Base-by-base conservation (phyloP, 2,797 vertebrate species). In the Loris lydekkerianus region DNA sequence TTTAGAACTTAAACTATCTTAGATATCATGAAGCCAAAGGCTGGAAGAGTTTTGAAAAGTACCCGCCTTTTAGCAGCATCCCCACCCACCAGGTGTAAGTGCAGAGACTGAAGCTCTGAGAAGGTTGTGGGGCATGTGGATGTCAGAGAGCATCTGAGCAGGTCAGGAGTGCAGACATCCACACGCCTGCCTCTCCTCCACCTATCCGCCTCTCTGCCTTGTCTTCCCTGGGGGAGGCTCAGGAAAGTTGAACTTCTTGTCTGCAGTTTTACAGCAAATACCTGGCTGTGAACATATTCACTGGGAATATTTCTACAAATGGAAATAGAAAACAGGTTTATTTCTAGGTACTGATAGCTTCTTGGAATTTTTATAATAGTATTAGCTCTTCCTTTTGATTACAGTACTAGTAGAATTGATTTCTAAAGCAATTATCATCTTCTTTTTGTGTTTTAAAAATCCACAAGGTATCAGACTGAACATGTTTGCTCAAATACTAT, bases 111-210 rank as follows among this genome's bases (percentile, higher is more conserved):
- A 89, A 29, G n/a, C 34, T 61, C 4, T 18, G 72, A 31, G 63
- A 5, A 82, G 4, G 17, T 29, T 23, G 14, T 53, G n/a, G 56
- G 29, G 7, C 9, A 2, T 0, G 0, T 11, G 0, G 4, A 43
- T 7, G 31, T 21, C 25, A 9, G 65, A 14, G 70, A 72, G 56
- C 61, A 37, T n/a, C 60, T 70, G 46, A 34, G 56, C 60, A n/a
- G 40, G 10, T 5, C 9, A 23, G 56, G n/a, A 17, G 31, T 2
- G 4, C 53, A 53, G 61, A 58, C 9, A 0, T 60, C 23, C 14
- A 2, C 10, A 58, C 40, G 75, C 34, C 2, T 2, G 8, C 37
- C 72, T 70, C 43, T 6, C 8, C 29, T 10, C 10, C 1, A 0
- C 17, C 3, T 14, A 43, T 15, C 29, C 56, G 53, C 13, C 20